Evolutionary conservation across 2,113 vertebrate species (phyloP).

Genomic region (Oncorhynchus keta): DNA sequence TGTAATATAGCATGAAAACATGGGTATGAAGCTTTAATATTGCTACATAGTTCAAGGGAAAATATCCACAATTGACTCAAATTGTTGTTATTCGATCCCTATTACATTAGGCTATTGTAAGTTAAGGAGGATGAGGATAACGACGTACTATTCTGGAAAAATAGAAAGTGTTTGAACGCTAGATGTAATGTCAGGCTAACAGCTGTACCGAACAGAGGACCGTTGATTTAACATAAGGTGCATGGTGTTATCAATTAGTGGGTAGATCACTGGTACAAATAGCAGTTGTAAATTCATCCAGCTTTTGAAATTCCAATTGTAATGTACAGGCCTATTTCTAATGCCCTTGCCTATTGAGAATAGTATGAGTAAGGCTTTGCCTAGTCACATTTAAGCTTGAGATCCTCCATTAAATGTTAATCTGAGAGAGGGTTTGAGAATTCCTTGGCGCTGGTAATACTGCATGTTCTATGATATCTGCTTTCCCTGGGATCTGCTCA

Average conservation of each 20-base stretch:
- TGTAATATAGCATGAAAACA: too few species aligned
- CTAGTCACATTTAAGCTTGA: slow-evolving; percentile 31
- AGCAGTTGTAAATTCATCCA: slow-evolving; percentile 27
- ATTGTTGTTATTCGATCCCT: too few species aligned
- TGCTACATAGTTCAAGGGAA: too few species aligned
- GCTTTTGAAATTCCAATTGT: slow-evolving; percentile 11
- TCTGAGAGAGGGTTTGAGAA: slow-evolving; percentile 39
- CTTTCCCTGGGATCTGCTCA: slow-evolving; percentile 53
- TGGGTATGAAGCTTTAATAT: too few species aligned
- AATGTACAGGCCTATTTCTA: not conserved
- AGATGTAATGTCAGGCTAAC: too few species aligned
- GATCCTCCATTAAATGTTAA: slow-evolving; percentile 53
- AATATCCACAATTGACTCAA: too few species aligned
- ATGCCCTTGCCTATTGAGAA: not conserved
- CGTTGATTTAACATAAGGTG: not conserved
- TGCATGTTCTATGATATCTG: slow-evolving; percentile 25
- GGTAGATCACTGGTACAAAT: not conserved
- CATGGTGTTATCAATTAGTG: not conserved
- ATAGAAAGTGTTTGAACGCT: too few species aligned
- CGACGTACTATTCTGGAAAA: too few species aligned
- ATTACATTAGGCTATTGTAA: too few species aligned
- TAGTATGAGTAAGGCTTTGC: slow-evolving; percentile 10
- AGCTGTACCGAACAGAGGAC: not conserved
- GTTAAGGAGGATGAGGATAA: too few species aligned
- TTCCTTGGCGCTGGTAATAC: slow-evolving; percentile 27